These are phyloP conservation scores for Megalops cyprinoides DNA, from an alignment of 2,797 vertebrate genomes.

Conservation along the genomic window DNA sequence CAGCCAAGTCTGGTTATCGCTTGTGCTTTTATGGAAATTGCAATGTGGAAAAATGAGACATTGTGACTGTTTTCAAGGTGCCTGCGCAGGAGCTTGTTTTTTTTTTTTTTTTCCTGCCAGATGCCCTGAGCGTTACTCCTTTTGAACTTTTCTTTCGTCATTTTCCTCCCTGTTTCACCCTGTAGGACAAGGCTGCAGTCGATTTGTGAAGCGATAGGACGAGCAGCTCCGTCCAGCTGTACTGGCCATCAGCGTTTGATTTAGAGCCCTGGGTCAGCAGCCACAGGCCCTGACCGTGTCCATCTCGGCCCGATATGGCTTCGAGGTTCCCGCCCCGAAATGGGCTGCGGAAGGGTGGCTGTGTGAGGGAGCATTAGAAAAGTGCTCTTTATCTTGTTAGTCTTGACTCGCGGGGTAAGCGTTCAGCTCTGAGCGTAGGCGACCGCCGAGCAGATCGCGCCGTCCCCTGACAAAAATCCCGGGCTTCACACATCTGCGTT, in stretches of 20 bases:
- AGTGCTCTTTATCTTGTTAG: background rate
- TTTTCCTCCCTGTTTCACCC: too few species aligned
- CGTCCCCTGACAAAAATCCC: background rate
- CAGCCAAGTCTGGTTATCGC: background rate
- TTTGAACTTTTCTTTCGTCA: background rate
- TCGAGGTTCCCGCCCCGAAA: background rate
- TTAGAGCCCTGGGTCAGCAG: background rate
- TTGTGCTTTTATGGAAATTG: background rate
- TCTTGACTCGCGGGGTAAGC: background rate
- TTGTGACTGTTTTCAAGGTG: background rate
- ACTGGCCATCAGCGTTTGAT: background rate
- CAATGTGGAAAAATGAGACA: slow-evolving; percentile 6
- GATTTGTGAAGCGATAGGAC: background rate
- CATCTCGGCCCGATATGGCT: background rate
- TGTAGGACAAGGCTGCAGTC: background rate
- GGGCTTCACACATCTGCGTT: background rate
- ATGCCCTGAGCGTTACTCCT: background rate
- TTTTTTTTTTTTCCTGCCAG: background rate
- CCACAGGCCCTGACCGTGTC: too few species aligned
- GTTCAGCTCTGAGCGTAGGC: background rate
- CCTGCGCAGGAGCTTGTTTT: background rate
- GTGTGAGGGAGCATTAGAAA: slow-evolving; percentile 9
- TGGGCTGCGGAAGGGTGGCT: background rate
- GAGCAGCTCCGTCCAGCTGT: background rate
- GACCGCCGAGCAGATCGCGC: background rate